Percentiles rank a stretch among this genome's conserved stretches.
These are phyloP conservation scores for Cheilosia scutellata DNA, from an alignment of 2,888 invertebrate species.

Conservation along the genomic window DNA sequence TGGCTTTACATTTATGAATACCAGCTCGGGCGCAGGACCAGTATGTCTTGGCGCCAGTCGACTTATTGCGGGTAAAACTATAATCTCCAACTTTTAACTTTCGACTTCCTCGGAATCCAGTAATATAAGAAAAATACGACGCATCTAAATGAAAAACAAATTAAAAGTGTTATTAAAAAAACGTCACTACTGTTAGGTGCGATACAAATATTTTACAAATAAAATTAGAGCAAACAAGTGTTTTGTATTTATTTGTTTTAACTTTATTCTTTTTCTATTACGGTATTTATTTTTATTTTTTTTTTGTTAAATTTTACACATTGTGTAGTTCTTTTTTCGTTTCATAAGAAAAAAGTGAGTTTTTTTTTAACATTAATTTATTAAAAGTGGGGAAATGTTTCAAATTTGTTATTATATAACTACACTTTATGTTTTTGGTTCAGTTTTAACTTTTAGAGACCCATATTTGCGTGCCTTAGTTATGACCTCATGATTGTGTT, in stretches of 20 bases:
- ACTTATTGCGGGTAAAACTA: conserved; percentile 84
- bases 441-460: conserved; percentile 79
- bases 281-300: background rate
- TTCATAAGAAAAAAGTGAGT: conserved; percentile 8
- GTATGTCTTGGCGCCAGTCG: conserved; percentile 82
- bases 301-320: background rate
- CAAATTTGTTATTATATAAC: background rate
- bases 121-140: conserved; percentile 82
- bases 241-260: conserved; percentile 2
- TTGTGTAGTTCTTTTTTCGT: conserved; percentile 8
- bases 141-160: conserved; percentile 67
- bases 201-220: conserved; percentile 13
- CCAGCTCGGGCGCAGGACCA: conserved; percentile 84
- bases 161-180: conserved; percentile 66
- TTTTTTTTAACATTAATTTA: conserved; percentile 4
- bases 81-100: conserved; percentile 84
- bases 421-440: conserved; percentile 21
- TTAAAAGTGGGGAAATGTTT: conserved; percentile 1
- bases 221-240: background rate
- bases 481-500: conserved; percentile 84
- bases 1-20: conserved; percentile 84
- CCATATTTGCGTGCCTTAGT: conserved; percentile 83
- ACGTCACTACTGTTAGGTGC: background rate
- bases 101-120: conserved; percentile 84
- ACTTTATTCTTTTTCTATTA: conserved; percentile 14